Percentiles rank a stretch among this genome's conserved stretches.
Evolutionary conservation across 2,797 vertebrate species (phyloP).

Genomic region (Enteromius anoplus): DNA sequence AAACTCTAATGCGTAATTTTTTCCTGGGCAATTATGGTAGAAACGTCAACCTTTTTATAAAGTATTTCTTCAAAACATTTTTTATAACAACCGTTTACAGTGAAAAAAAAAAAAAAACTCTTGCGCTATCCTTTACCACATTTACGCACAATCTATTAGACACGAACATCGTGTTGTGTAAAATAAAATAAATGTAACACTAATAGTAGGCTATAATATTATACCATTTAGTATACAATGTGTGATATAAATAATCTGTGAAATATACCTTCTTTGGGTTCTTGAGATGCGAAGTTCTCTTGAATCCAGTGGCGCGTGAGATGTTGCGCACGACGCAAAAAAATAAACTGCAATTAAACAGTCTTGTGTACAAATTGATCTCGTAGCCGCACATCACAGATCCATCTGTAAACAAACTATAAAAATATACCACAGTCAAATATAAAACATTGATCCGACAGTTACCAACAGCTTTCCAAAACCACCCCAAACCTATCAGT

Average conservation of each 20-base stretch:
- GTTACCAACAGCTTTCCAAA: slow-evolving; percentile 52
- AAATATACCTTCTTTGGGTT: slow-evolving; percentile 31
- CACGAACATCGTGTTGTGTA: no score
- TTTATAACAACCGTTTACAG: not conserved
- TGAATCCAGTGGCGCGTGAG: not conserved
- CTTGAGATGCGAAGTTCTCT: not conserved
- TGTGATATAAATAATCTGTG: not conserved
- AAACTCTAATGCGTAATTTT: not conserved
- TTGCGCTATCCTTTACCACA: not conserved
- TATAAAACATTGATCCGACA: slow-evolving; percentile 25
- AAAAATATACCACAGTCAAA: not conserved
- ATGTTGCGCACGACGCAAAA: slow-evolving; percentile 50
- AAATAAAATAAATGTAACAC: not conserved
- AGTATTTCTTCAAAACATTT: not conserved
- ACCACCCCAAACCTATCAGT: slow-evolving; percentile 47
- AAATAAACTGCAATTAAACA: slow-evolving; percentile 36
- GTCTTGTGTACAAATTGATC: not conserved
- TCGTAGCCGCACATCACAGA: not conserved
- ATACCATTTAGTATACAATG: not conserved
- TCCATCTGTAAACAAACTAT: not conserved
- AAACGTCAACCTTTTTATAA: not conserved
- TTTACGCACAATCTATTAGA: not conserved
- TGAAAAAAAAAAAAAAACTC: no score
- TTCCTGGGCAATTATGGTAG: not conserved
- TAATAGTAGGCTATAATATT: not conserved